Evolutionary conservation across 2,113 vertebrate genomes (phyloP), one percentile per base, ranked within the genome.

Genomic region (Aspidoscelis tigris): DNA sequence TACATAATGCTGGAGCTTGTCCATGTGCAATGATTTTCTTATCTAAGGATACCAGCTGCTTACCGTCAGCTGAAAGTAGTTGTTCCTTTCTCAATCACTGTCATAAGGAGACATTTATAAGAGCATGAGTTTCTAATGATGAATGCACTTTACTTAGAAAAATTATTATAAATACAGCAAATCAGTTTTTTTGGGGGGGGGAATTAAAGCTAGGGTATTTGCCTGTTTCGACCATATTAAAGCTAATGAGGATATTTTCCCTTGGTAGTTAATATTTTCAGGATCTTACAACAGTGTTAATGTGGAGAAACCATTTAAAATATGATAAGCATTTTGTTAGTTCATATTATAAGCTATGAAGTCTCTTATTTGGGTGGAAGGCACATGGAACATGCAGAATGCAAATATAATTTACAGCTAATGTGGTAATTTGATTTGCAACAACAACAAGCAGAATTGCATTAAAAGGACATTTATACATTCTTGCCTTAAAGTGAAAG

Each of bases 41-140:
- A 96, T 96, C 96, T 96, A 85, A 94, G 92, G 89, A 93, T 92
- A 93, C 89, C 96, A 96, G 95, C 94, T 96, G 95, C 92, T 95
- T 94, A 93, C 90, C 93, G 92, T 93, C 90, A 89, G 92, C 92
- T 95, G 94, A 90, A 95, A 93, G 92, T 91, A 86, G 88, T 93
- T 95, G 91, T 93, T 95, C 91, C 89, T 95, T 96, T 95, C 91
- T 96, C 93, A 95, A 95, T 96, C 95, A 95, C 84, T 93, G 95
- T 92, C 94, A 95, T 76, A 88, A 77, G 87, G 93, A 96, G 91
- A 95, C 96, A 95, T 94, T 95, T 96, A 94, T 90, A 94, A 92
- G 92, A 92, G 84, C 93, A 90, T 92, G 93, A 94, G 91, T 95
- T 95, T 94, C 90, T 94, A 93, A 93, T 94, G 93, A 94, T 22